phyloP scores from a whole-genome alignment of 1,140 invertebrate species.

The Drosophila ercepeae region DNA sequence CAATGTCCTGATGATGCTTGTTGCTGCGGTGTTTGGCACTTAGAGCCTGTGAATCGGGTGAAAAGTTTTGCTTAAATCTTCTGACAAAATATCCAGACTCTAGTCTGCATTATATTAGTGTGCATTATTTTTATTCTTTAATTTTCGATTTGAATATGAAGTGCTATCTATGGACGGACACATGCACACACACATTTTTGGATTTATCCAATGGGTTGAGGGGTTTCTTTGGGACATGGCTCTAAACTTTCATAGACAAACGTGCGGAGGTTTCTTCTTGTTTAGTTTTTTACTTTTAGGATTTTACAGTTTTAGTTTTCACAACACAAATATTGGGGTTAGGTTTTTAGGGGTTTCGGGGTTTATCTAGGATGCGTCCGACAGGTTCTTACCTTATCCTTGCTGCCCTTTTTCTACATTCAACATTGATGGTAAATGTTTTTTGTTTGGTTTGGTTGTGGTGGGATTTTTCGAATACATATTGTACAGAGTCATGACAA shows the following conservation, averaged over 20 bases:
- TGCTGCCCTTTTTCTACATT: slow-evolving; percentile 91
- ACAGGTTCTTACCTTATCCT: slow-evolving; percentile 89
- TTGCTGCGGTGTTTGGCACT: slow-evolving; percentile 86
- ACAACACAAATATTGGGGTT: slow-evolving; percentile 56
- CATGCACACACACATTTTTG: slow-evolving; percentile 30
- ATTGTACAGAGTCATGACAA: slow-evolving; percentile 83
- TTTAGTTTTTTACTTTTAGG: slow-evolving; percentile 29
- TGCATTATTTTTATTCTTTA: slow-evolving; percentile 29
- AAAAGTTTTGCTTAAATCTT: neutral
- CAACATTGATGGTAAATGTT: slow-evolving; percentile 61
- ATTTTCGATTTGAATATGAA: slow-evolving; percentile 22
- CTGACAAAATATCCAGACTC: neutral
- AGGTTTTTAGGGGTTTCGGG: slow-evolving; percentile 24
- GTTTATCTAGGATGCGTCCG: slow-evolving; percentile 37
- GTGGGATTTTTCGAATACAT: slow-evolving; percentile 41
- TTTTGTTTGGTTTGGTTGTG: slow-evolving; percentile 68
- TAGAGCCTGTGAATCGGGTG: slow-evolving; percentile 85
- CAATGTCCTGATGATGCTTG: slow-evolving; percentile 84
- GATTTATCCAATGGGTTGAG: neutral
- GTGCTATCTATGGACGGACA: slow-evolving; percentile 51
- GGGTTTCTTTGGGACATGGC: slow-evolving; percentile 9
- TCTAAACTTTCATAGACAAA: slow-evolving; percentile 46
- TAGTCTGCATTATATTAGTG: slow-evolving; percentile 18
- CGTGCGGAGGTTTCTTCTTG: slow-evolving; percentile 44
- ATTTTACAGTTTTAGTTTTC: slow-evolving; percentile 3